Percentiles rank a stretch among this genome's conserved stretches.
Conservation (phyloP, 1,140 invertebrate genomes). For the Drosophila ironensis region DNA sequence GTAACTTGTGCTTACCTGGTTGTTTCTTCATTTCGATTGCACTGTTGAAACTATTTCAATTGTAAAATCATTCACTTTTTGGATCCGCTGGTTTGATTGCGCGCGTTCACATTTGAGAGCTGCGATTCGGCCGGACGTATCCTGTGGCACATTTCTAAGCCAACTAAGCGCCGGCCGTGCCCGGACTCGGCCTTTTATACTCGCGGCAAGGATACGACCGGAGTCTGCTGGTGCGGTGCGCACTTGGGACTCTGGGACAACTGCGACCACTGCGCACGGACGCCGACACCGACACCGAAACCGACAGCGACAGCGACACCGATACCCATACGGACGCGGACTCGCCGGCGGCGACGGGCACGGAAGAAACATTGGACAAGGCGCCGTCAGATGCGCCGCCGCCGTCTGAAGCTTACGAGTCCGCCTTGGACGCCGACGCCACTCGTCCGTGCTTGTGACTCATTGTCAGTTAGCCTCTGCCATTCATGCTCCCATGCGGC, state of each 20-base stretch:
- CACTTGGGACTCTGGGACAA: constrained; percentile 31
- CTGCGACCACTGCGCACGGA: constrained; percentile 57
- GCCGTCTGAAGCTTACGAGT: constrained; percentile 41
- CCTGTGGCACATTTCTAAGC: constrained; percentile 58
- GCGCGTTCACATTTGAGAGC: constrained; percentile 10
- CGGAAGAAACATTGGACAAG: constrained; percentile 52
- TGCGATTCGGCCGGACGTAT: constrained; percentile 33
- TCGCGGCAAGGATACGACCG: constrained; percentile 3
- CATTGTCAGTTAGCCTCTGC: constrained; percentile 35
- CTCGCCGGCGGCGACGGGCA: constrained; percentile 39
- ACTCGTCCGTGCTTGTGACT: constrained; percentile 62
- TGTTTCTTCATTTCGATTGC: neutral
- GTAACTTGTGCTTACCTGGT: neutral
- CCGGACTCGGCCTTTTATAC: constrained; percentile 64
- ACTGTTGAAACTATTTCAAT: neutral
- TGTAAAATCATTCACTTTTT: neutral
- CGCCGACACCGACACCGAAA: no score
- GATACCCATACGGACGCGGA: constrained; percentile 31
- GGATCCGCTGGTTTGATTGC: neutral
- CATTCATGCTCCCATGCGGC: constrained; percentile 36
- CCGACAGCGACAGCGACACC: no score
- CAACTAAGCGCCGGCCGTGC: constrained; percentile 55
- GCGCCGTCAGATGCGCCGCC: constrained; percentile 56
- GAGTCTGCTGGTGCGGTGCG: constrained; percentile 30
- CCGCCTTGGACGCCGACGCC: constrained; percentile 51